Evolutionary conservation across 2,888 invertebrate genomes (phyloP), one percentile per base, ranked within the genome.

Genomic region (Dichetophora obliterata): DNA sequence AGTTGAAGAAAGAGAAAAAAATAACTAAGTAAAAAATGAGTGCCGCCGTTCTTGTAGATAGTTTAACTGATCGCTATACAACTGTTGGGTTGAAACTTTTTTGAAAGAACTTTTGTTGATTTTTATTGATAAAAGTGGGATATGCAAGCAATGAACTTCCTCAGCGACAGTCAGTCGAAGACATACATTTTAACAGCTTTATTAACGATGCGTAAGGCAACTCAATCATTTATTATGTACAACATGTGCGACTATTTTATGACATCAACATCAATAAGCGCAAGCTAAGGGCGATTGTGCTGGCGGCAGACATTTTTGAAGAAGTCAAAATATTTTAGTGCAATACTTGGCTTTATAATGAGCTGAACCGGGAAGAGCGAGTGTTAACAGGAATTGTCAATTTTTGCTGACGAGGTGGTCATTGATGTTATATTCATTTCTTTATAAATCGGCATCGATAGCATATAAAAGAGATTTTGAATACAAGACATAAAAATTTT

Each of bases 131-230:
- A 43, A 43, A 43, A 43, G 1, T 43, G 43, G 43, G 43, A 43
- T 11, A 43, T 43, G 43, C 43, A 43, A 43, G 43, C 43, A 43
- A 43, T 22, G 4, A 19, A 9, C 37, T 16, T n/a, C 65, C 34
- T 65, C 63, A 31, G 22, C 37, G 19, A 27, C 57, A 24, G 22
- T 27, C 57, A 24, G 22, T n/a, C 31, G 63, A 14, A 31, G 34
- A 14, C 37, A 27, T 24, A 24, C 57, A 59, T 48, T 68, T 43
- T 68, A 50, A 68, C 27, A 48, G 22, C 68, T 68, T 68, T 27
- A 68, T 68, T 68, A 43, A 27, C 50, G 50, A 68, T 68, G 68
- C 43, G 65, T 22, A 6, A 43, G 24, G 68, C 22, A 22, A 14
- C 24, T 43, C 1, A 43, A 68, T 68, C 37, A 68, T 4, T 31